Evolutionary conservation across 2,888 invertebrate genomes (phyloP), one percentile per base, ranked within the genome.

Genomic region (Leucozona laternaria): DNA sequence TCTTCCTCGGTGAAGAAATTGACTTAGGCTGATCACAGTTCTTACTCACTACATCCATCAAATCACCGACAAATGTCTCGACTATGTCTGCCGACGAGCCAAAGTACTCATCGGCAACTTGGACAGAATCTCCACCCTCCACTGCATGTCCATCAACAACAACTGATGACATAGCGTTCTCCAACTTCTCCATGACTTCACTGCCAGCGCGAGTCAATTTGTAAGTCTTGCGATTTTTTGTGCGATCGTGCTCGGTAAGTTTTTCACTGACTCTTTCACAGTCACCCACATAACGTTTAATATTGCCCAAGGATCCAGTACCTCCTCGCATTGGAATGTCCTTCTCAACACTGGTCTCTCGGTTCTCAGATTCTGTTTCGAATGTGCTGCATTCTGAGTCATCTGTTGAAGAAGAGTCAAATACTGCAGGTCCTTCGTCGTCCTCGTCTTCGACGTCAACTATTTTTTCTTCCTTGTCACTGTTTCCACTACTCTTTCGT

Each of bases 91-190:
- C 87, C 90, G 90, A 90, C 22, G 90, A 93, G 88, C 93, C 94
- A 88, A 95, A 95, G 89, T 95, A 95, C 80, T 96, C 95, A 88
- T 95, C 95, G 0, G 95, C 95, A 0, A 95, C 89, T 72, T 91
- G 93, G 0, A 94, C 94, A 72, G 95, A 94, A 15, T 94, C 92
- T 4, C 22, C 48, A 7, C 83, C 87, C 20, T 88, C 87, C 2
- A 88, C 82, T 4, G 72, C 72, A 50, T 88, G 73, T 2, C 77
- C 75, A 17, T 89, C 91, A 60, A 88, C 84, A 15, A 86, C 88
- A 15, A 88, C 86, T 25, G 88, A 86, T 5, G 89, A 80, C 71
- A 88, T 80, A 40, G 88, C 86, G 15, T 84, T 85, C 66, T 88
- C 89, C 0, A 89, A 13, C 60, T 89, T 88, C 79, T 87, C 76